A percentile compares a stretch with the other conserved stretches of the same genome.
phyloP scores from a whole-genome alignment of 2,113 vertebrate species.

The Scomber japonicus region DNA sequence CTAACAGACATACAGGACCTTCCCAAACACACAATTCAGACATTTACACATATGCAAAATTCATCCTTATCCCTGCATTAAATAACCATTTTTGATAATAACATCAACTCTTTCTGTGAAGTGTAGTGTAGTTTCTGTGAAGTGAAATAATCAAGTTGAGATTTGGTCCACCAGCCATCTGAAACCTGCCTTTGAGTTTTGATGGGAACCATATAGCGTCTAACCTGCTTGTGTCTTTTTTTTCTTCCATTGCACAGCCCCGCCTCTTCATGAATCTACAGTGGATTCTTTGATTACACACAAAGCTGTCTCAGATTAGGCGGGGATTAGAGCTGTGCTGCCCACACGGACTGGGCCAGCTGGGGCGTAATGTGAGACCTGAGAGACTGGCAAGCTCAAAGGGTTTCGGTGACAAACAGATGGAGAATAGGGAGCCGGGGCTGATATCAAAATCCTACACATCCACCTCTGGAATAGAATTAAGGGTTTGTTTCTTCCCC shows the following conservation, averaged over 20 bases:
- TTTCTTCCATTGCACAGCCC: background rate
- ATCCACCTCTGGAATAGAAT: constrained; percentile 23
- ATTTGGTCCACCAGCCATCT: too few relatives aligned
- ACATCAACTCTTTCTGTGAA: too few relatives aligned
- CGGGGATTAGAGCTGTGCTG: constrained; percentile 58
- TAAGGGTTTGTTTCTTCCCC: background rate
- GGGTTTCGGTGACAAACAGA: constrained; percentile 47
- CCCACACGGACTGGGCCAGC: constrained; percentile 48
- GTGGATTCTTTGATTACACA: constrained; percentile 64
- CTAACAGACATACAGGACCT: background rate
- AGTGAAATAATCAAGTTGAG: too few relatives aligned
- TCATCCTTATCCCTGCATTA: too few relatives aligned
- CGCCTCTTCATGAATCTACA: constrained; percentile 39
- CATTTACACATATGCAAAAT: background rate
- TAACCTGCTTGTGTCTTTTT: background rate
- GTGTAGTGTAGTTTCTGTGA: too few relatives aligned
- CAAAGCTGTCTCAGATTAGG: constrained; percentile 64
- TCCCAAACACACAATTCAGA: background rate
- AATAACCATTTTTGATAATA: too few relatives aligned
- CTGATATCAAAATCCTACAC: constrained; percentile 23
- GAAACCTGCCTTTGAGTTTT: background rate
- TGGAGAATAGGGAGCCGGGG: constrained; percentile 21
- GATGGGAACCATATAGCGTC: background rate
- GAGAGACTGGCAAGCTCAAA: constrained; percentile 37
- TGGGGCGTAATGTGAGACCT: constrained; percentile 58